Evolutionary conservation across 2,113 vertebrate species (phyloP).

Genomic region (Sciurus niger): DNA sequence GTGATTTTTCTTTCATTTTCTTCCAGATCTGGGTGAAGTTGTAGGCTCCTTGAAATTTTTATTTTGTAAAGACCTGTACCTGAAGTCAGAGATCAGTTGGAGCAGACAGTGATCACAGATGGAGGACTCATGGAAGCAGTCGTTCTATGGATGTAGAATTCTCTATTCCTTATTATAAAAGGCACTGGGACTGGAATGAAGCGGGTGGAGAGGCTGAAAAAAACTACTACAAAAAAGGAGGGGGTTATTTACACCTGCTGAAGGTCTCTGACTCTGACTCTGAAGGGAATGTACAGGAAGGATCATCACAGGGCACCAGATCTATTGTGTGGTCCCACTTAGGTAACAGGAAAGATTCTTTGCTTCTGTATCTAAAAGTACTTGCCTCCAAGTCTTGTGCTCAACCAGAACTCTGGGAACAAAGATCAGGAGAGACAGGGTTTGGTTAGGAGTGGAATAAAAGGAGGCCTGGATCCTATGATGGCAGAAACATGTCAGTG

Average conservation of each 20-base stretch:
- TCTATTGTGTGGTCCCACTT: background rate
- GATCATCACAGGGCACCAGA: background rate
- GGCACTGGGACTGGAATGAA: background rate
- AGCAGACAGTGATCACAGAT: background rate
- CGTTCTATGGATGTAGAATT: background rate
- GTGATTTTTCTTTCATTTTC: conserved; percentile 18
- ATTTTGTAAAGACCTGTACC: background rate
- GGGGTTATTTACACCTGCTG: background rate
- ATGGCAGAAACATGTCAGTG: background rate
- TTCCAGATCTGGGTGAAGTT: background rate
- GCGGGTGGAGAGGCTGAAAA: background rate
- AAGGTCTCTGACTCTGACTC: background rate
- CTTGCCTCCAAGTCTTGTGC: background rate
- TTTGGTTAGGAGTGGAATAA: background rate
- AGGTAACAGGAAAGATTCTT: background rate
- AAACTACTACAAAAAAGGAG: background rate
- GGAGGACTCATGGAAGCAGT: background rate
- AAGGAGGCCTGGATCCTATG: background rate
- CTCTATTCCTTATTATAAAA: background rate
- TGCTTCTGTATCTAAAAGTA: background rate
- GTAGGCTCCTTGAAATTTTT: conserved; percentile 23
- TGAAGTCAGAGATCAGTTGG: conserved; percentile 1
- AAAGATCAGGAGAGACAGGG: background rate
- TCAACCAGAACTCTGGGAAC: background rate
- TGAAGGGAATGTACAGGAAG: background rate